Percentiles rank a stretch among this genome's conserved stretches.
Conservation (phyloP, 2,888 invertebrate genomes). For the Agriopis marginaria region DNA sequence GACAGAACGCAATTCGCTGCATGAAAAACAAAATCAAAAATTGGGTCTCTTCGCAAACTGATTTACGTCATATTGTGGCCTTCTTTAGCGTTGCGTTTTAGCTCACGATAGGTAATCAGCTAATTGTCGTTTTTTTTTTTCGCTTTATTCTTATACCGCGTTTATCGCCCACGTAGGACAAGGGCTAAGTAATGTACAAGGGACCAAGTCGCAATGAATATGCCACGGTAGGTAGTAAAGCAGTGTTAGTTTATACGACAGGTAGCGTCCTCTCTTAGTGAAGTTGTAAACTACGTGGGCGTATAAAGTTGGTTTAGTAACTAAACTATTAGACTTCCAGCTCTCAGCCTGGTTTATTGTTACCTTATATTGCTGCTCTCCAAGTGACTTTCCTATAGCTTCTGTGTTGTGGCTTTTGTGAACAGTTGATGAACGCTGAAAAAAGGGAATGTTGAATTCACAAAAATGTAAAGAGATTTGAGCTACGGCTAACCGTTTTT, state of each 20-base stretch:
- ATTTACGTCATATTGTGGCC: too few relatives aligned
- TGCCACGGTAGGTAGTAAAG: slow-evolving; percentile 14
- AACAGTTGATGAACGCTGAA: not conserved
- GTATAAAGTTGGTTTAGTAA: slow-evolving; percentile 15
- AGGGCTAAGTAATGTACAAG: slow-evolving; percentile 1
- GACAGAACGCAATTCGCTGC: too few relatives aligned
- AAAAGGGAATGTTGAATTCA: not conserved
- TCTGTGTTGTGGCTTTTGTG: too few relatives aligned
- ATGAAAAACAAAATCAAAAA: too few relatives aligned
- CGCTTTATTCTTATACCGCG: not conserved
- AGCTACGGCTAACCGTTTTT: too few relatives aligned
- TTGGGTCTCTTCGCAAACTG: too few relatives aligned
- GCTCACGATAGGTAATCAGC: too few relatives aligned
- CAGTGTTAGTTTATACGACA: slow-evolving; percentile 21
- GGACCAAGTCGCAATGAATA: slow-evolving; percentile 21
- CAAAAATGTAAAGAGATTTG: too few relatives aligned
- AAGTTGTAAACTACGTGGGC: slow-evolving; percentile 16
- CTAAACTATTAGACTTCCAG: not conserved
- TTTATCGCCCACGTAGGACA: slow-evolving; percentile 1
- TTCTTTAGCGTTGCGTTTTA: too few relatives aligned
- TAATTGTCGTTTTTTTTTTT: too few relatives aligned
- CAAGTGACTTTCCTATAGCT: too few relatives aligned
- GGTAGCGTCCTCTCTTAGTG: slow-evolving; percentile 28
- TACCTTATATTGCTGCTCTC: not conserved
- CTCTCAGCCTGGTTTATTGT: slow-evolving; percentile 1